Base-by-base conservation (phyloP, 1,140 invertebrate species). In the Drosophila dunni region DNA sequence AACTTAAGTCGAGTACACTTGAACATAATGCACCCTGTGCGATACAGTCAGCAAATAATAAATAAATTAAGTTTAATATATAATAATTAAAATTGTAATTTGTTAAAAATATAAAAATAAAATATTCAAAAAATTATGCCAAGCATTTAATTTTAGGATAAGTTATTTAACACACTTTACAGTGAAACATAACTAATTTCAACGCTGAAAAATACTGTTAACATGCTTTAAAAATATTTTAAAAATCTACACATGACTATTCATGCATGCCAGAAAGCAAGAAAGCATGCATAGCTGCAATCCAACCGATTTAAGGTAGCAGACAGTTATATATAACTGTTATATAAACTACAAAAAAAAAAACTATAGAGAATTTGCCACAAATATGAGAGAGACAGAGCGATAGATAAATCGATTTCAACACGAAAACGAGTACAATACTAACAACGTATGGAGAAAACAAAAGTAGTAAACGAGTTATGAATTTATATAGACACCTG, bases 401-500 rank as follows among this genome's bases (percentile, higher is more conserved):
- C 10, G 24, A 51, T 8, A 24, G 20, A 5, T 24, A 34, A 11
- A 34, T 7, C 13, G 33, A 9, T 36, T 13, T 36, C 6, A 13
- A 34, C 50, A 53, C 33, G 50, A 34, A 33, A 13, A 42, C 40
- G 40, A 42, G 29, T 36, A 53, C 36, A 38, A 64, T 50, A 50
- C 58, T 61, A 61, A 11, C 51, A 34, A 53, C 40, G 10, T 33
- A 46, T 58, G 51, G 13, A 7, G 42, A 46, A 51, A 50, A 33
- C 5, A 34, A 33, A 62, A 17, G 65, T 33, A 45, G 34, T 6
- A 63, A 33, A 42, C 24, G 40, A 48, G 34, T 20, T 33, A 67
- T 56, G 45, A 68, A 36, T 53, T 69, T 79, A 57, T 79, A 57
- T 77, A 79, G 75, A 74, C 66, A 82, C 76, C 79, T 81, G 76